Base-by-base conservation (phyloP, 2,797 vertebrate species). In the Cyprinodon diabolis region DNA sequence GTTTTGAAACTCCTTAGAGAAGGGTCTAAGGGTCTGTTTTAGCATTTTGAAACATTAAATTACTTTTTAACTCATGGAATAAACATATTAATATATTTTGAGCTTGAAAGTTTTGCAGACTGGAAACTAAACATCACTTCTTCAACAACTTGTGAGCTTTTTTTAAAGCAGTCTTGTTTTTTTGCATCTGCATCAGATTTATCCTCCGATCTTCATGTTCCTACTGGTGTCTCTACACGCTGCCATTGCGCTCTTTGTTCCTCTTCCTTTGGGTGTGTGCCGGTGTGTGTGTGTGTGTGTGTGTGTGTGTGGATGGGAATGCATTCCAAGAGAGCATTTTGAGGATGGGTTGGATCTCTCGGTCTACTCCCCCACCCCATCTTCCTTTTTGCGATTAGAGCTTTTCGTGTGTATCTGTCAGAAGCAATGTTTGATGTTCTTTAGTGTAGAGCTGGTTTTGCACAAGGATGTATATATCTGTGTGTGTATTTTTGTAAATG, bases 201-300 rank as follows among this genome's bases (percentile, higher is more conserved):
- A 79, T 80, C 69, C 79, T 77, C 73, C 72, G 80, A 66, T 79
- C 71, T 4, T 70, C 54, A 70, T 81, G 76, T 68, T 90, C 81
- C 76, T 85, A 25, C 72, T 78, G 85, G 73, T 76, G 76, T 69
- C 81, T 91, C 86, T 73, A 65, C 87, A 87, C 76, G 86, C 88
- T 84, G 84, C 83, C 77, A 82, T 78, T 48, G 30, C 37, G 76
- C 86, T 91, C 91, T 93, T 93, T 93, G 92, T 92, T 93, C 88
- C 90, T 89, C 83, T 79, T 81, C 66, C 71, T 79, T 80, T 77
- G 89, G 85, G 87, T 89, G 87, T 90, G 84, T 88, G 30, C 71
- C 48, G 80, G 68, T 75, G 68, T 40, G 19, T 25, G 58, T 58
- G 66, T 72, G 48, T 25, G 58, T 58, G 66, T 72, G 48, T 57